Percentiles rank a stretch among this genome's conserved stretches.
Evolutionary conservation across 2,113 vertebrate genomes (phyloP).

Genomic region (Rhinolophus ferrumequinum): DNA sequence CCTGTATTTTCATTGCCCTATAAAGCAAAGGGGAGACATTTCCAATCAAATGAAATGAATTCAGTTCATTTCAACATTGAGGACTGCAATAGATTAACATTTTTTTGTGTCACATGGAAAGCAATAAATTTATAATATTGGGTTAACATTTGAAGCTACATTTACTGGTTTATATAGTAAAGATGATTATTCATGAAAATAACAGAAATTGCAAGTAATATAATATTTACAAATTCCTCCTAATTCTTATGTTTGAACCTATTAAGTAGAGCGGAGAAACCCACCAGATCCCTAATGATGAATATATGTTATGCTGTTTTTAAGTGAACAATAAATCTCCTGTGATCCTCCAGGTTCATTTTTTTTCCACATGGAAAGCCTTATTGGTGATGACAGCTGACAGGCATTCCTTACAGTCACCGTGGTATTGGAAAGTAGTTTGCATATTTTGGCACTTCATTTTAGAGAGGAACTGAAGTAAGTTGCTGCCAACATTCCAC

Average conservation of each 20-base stretch:
- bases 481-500: conserved; percentile 42
- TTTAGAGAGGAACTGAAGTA: conserved; percentile 33
- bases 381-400: conserved; percentile 26
- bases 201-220: background rate
- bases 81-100: background rate
- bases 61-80: background rate
- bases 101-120: conserved; percentile 7
- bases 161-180: conserved; percentile 39
- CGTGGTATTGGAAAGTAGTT: conserved; percentile 33
- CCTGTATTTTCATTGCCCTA: conserved; percentile 1
- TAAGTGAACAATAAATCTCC: conserved; percentile 49
- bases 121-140: conserved; percentile 14
- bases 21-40: conserved; percentile 34
- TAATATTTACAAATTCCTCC: conserved; percentile 38
- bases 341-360: background rate
- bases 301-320: background rate
- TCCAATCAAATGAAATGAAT: conserved; percentile 30
- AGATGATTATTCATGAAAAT: conserved; percentile 2
- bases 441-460: conserved; percentile 60
- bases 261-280: conserved; percentile 36
- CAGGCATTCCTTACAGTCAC: conserved; percentile 16
- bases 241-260: conserved; percentile 44
- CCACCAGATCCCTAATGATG: background rate
- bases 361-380: background rate
- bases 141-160: conserved; percentile 2